Base-by-base conservation (phyloP, 2,888 invertebrate genomes). In the Itoplectis maculator region DNA sequence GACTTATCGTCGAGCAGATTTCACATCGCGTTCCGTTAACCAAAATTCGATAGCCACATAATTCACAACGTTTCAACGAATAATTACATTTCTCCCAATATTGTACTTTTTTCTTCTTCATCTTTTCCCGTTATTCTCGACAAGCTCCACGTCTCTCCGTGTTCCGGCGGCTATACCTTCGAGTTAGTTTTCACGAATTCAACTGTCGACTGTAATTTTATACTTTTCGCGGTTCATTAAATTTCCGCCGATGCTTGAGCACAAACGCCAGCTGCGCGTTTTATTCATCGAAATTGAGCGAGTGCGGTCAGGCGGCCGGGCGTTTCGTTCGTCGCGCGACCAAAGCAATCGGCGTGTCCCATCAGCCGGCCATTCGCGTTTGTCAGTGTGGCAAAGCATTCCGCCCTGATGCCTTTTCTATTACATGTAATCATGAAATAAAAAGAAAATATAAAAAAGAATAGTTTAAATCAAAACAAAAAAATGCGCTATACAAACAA, bases 121-220 rank as follows among this genome's bases (percentile, higher is more conserved):
- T 5, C 29, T 29, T 29, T 18, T 18, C n/a, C 15, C 20, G 20
- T 51, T 51, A 11, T 11, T 20, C 20, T 51, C 11, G 20, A 8
- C 51, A 51, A 9, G 20, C 20, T 51, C 0, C 20, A 11, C 20
- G 20, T 51, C 51, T 20, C 20, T 11, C 51, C 20, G 8, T 20
- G 18, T 11, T 8, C 20, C 11, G 7, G 1, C 29, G 29, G n/a
- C n/a, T n/a, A n/a, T n/a, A n/a, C n/a, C n/a, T n/a, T 56, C 6
- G 29, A 29, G 1, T 56, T 13, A n/a, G 6, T 35, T 23, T 56
- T 13, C 29, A 35, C 13, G 29, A 3, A 7, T 56, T 35, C 15
- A 56, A 29, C n/a, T n/a, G n/a, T 35, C 56, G n/a, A 56, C 56
- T 56, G 56, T 56, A 56, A 56, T 56, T 56, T 56, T n/a, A 56